Evolutionary conservation across 1,140 invertebrate species (phyloP), one percentile per base, ranked within the genome.

Genomic region (Battus philenor): DNA sequence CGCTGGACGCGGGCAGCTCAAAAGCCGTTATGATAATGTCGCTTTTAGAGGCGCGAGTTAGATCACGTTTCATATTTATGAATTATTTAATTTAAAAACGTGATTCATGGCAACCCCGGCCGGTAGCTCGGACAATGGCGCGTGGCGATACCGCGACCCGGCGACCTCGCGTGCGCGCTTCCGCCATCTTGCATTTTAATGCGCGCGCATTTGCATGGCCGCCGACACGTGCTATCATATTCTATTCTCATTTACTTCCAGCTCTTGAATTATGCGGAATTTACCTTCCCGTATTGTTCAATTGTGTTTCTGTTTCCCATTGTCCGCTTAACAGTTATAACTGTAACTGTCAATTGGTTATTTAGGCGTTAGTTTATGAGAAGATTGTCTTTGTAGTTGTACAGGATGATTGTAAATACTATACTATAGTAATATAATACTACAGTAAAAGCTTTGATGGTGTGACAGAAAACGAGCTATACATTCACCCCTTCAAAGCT

Each of bases 151-250:
- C 13, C 47, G 65, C 71, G 76, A 77, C 76, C 73, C 54, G 51
- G 53, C 70, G 76, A 78, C 74, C 79, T 78, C 72, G 75, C 74
- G 76, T 76, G 78, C 72, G 68, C 68, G 76, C 74, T 80, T 78
- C 76, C 75, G 78, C 78, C 76, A 80, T 82, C 70, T 79, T 76
- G 74, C 63, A 80, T 82, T 79, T 75, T 71, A 83, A 80, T 80
- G 76, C 67, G 68, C 60, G 48, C 52, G 61, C 63, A 80, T 80
- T 78, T 75, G 74, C 74, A 78, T 83, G 54, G n/a, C 48, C 33
- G 56, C 52, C 44, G 62, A 74, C 75, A 71, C 70, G 71, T 79
- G 73, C 67, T 66, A 74, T 72, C 63, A 74, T 78, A 74, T 77
- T 78, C 62, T 64, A 68, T 74, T 69, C 65, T 63, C 68, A 70